A percentile compares a stretch with the other conserved stretches of the same genome.
phyloP scores from a whole-genome alignment of 2,888 invertebrate genomes.

The Pterostichus madidus region DNA sequence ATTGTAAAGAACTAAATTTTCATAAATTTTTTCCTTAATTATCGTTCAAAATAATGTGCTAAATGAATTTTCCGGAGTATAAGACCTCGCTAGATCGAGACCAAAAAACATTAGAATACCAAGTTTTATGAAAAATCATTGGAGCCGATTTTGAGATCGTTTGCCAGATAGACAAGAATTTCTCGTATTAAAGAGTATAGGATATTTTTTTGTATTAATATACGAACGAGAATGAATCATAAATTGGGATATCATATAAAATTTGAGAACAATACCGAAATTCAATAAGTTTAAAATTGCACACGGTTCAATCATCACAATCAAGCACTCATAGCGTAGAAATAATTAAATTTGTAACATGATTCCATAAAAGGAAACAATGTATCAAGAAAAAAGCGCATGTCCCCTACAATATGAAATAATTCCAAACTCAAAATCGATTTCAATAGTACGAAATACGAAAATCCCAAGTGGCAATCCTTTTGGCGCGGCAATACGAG shows the following conservation, averaged over 20 bases:
- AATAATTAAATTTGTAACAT: constrained; percentile 27
- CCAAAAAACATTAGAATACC: too few species aligned
- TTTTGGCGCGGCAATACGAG: constrained; percentile 61
- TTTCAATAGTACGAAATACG: constrained; percentile 29
- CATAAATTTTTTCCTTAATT: too few species aligned
- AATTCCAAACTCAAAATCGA: neutral
- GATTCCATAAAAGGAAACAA: constrained; percentile 7
- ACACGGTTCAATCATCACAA: neutral
- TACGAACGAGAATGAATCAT: neutral
- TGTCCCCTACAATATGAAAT: neutral
- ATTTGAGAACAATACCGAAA: neutral
- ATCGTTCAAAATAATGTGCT: too few species aligned
- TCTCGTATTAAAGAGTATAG: neutral
- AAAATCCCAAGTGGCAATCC: constrained; percentile 52
- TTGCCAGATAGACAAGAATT: too few species aligned
- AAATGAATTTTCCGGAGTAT: too few species aligned
- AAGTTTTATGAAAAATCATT: too few species aligned
- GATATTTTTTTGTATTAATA: neutral
- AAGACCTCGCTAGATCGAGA: too few species aligned
- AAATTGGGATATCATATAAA: neutral
- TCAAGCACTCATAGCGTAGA: neutral
- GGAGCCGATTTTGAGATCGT: too few species aligned
- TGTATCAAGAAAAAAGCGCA: neutral
- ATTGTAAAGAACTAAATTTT: too few species aligned
- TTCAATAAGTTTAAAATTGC: neutral